phyloP scores from a whole-genome alignment of 23 tunicate species.

The Trididemnum nubilum region DNA sequence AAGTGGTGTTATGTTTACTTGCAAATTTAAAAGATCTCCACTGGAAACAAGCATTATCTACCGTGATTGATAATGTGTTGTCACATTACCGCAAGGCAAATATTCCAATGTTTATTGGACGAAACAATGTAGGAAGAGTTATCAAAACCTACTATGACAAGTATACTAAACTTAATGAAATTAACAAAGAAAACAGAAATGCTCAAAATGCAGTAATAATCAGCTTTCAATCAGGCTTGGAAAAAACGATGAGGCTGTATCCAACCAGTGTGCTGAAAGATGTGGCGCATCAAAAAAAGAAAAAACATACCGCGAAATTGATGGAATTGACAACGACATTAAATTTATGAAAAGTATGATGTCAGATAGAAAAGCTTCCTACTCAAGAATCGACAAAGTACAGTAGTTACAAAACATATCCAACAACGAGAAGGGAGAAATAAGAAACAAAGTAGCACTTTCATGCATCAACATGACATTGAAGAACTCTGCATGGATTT shows the following conservation, averaged over 20 bases:
- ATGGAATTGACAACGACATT: constrained; percentile 4
- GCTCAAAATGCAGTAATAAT: constrained; percentile 2
- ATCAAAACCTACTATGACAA: background rate
- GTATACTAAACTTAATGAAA: background rate
- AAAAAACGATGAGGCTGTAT: constrained; percentile 5
- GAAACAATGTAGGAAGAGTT: background rate
- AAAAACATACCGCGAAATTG: background rate
- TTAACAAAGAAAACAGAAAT: background rate
- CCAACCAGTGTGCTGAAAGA: background rate
- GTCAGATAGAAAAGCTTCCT: constrained; percentile 1
- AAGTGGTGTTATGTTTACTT: background rate
- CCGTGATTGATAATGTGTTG: constrained; percentile 4
- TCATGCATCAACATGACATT: background rate
- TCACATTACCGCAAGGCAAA: background rate
- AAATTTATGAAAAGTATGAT: constrained; percentile 9
- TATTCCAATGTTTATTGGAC: constrained; percentile 2
- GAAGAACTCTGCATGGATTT: background rate
- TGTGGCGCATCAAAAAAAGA: background rate
- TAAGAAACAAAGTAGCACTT: background rate
- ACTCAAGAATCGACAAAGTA: background rate
- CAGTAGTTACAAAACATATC: constrained; percentile 11
- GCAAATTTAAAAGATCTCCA: constrained; percentile 8
- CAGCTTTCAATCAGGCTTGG: constrained; percentile 5
- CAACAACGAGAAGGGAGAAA: constrained; percentile 2
- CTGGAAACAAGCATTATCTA: constrained; percentile 13